Base-by-base conservation (phyloP, 2,797 vertebrate species). In the Peromyscus aztecus region DNA sequence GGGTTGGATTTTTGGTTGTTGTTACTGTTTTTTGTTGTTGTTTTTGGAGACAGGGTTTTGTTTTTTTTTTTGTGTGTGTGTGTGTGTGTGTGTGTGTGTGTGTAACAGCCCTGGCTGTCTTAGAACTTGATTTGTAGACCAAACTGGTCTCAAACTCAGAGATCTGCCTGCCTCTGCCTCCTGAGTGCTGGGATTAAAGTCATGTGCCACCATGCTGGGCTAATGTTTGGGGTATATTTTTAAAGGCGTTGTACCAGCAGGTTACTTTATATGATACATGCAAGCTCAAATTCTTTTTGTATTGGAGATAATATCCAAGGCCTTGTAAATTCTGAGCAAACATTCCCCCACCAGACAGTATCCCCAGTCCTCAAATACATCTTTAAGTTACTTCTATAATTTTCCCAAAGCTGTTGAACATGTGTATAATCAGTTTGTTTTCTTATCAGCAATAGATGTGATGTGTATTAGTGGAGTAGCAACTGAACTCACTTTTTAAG, bases 321-420 rank as follows among this genome's bases (percentile, higher is more conserved):
- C 76, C 46, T 80, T 67, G 27, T 55, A 55, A 81, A 40, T 46
- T 27, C 65, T 82, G 49, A 9, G 29, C 49, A 55, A 81, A 19
- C 34, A 37, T 65, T 80, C 23, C 37, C 52, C 76, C 46, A 55
- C 49, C 40, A 29, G 40, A 13, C 29, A 71, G n/a, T 19, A 31
- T 57, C 29, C 52, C 27, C 65, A 82, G 49, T 29, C 52, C 52
- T 83, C 65, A 97, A 91, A 81, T 98, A 67, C 59, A 55, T 95
- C 93, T 97, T 97, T 86, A 87, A 91, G 52, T 88, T 96, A 73
- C 65, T 78, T 71, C 88, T 95, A 43, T 96, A 94, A 94, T 83
- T 97, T 95, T 95, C 83, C 31, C 77, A 92, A 94, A 71, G 84
- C 37, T 96, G 90, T 40, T 88, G 43, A 52, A 29, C 0, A 57